Evolutionary conservation across 2,113 vertebrate species (phyloP).

Genomic region (Coreoperca whiteheadi): DNA sequence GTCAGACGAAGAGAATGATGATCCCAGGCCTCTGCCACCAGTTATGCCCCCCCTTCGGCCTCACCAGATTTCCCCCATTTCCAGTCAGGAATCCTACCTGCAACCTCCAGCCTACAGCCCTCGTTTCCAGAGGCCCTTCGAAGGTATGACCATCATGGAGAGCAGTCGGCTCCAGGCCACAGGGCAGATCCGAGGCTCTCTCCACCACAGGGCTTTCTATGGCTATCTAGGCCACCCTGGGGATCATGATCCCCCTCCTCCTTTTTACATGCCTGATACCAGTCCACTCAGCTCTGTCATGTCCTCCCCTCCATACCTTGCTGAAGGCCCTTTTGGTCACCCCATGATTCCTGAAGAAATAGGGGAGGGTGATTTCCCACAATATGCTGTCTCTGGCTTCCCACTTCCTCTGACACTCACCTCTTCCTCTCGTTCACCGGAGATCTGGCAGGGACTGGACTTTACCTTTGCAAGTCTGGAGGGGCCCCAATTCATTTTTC

Average conservation of each 20-base stretch:
- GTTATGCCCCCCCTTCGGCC: constrained; percentile 92
- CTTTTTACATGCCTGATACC: constrained; percentile 98
- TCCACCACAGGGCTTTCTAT: constrained; percentile 92
- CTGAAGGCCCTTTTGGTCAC: constrained; percentile 94
- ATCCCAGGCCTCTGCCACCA: constrained; percentile 89
- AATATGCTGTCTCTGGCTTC: constrained; percentile 92
- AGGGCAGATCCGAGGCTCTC: constrained; percentile 90
- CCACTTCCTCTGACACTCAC: constrained; percentile 94
- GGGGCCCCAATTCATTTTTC: constrained; percentile 93
- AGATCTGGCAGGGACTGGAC: constrained; percentile 94
- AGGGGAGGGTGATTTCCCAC: constrained; percentile 87
- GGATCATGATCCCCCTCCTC: constrained; percentile 93
- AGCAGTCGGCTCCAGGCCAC: constrained; percentile 92
- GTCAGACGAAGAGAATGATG: constrained; percentile 97
- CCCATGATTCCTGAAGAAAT: constrained; percentile 96
- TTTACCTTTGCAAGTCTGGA: constrained; percentile 94
- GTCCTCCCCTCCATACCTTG: constrained; percentile 94
- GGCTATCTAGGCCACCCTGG: constrained; percentile 95
- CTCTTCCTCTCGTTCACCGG: constrained; percentile 92
- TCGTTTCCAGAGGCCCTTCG: constrained; percentile 93
- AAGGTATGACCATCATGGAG: constrained; percentile 92
- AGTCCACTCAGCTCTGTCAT: constrained; percentile 97
- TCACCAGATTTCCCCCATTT: constrained; percentile 94
- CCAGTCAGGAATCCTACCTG: constrained; percentile 97
- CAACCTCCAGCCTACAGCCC: constrained; percentile 99